Evolutionary conservation across 2,113 vertebrate genomes (phyloP), one percentile per base, ranked within the genome.

Genomic region (Apteryx mantelli): DNA sequence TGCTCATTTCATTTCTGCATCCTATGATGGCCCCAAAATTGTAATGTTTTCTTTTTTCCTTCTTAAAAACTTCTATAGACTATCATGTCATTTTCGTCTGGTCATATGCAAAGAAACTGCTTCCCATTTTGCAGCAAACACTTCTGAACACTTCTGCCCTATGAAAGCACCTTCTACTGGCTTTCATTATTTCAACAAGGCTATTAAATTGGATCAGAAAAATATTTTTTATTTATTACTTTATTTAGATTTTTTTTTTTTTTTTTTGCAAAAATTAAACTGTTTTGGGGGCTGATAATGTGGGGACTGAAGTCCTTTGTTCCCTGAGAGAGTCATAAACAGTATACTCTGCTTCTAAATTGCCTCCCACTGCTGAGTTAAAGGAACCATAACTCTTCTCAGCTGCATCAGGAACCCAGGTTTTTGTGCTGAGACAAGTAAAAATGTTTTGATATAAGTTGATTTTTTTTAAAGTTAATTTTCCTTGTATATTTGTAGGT

Each of bases 201-300:
- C 11, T 78, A 36, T 42, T 90, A 58, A 75, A 82, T 66, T 71
- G 22, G 3, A 89, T 79, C 53, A 52, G 8, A 79, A 12, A 69
- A 90, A 14, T 32, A 7, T 46, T 1, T 53, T 63, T 22, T 5
- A 81, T 81, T 77, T 75, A 73, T 55, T 64, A 12, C 7, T 13
- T 61, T 52, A 22, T 0, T 0, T 38, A 38, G 46, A n/a, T n/a
- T n/a, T 68, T 91, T 30, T n/a, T 26, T 11, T 10, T 2, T 71
- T 9, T 22, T n/a, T 50, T 18, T 7, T 38, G 9, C 18, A 60
- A 60, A 56, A 56, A 58, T 19, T 19, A 60, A 60, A 60, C 9
- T 34, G 56, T 17, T 60, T 60, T 34, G 0, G 1, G 4, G 1
- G 4, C 6, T n/a, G 2, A 34, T 68, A 42, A 12, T 3, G 6